A percentile compares a stretch with the other conserved stretches of the same genome.
These are phyloP conservation scores for Machaerirhynchus nigripectus DNA, from an alignment of 2,113 vertebrate genomes.

Conservation along the genomic window DNA sequence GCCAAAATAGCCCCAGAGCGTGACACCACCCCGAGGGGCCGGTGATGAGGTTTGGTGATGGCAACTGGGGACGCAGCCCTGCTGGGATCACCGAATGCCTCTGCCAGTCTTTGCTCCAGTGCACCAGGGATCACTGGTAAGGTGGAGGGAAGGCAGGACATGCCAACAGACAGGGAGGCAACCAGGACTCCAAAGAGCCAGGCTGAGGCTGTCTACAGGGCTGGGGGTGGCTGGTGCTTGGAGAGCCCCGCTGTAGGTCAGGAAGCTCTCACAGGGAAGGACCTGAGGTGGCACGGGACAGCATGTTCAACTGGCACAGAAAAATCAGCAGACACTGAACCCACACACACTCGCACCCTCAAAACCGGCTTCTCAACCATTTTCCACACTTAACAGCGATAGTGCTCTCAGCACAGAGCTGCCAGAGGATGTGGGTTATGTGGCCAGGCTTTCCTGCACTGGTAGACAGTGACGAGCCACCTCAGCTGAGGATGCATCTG, in stretches of 20 bases:
- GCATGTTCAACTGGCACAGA: background rate
- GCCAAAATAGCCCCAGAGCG: background rate
- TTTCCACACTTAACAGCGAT: background rate
- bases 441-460: background rate
- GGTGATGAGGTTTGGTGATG: rapidly evolving
- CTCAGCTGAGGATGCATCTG: background rate
- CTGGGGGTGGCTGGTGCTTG: background rate
- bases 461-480: background rate
- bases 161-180: background rate
- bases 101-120: rapidly evolving
- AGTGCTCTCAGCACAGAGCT: background rate
- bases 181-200: background rate
- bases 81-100: background rate
- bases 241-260: background rate
- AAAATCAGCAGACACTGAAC: background rate
- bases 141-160: background rate
- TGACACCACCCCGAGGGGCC: background rate
- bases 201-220: background rate
- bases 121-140: background rate
- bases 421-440: constrained; percentile 8
- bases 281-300: rapidly evolving
- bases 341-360: background rate
- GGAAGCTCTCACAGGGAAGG: background rate
- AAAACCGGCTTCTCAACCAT: background rate
- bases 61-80: background rate